Evolutionary conservation across 92 coral and sea anemone genomes (phyloP).

Genomic region (Epizoanthus illoricatus): DNA sequence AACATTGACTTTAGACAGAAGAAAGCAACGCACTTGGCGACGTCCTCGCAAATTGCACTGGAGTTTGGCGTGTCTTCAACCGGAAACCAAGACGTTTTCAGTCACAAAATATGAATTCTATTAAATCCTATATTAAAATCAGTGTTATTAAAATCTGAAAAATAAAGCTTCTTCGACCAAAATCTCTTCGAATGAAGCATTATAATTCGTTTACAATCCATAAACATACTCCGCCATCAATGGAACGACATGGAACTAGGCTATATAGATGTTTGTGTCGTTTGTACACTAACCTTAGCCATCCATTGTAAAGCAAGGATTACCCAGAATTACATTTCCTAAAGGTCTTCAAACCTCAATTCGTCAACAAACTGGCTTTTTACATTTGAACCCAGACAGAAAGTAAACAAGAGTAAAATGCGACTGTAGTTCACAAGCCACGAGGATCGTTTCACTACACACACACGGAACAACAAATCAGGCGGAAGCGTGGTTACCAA

Average conservation of each 20-base stretch:
- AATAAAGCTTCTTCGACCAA: background rate
- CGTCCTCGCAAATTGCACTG: background rate
- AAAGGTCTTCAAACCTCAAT: background rate
- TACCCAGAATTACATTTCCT: conserved; percentile 25
- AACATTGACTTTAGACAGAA: conserved; percentile 23
- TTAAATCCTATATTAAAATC: background rate
- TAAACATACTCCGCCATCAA: too few relatives aligned
- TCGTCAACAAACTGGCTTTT: background rate
- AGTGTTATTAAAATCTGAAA: background rate
- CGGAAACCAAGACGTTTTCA: conserved; percentile 2
- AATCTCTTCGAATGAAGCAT: background rate
- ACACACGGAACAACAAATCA: conserved; percentile 50
- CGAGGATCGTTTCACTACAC: conserved; percentile 36
- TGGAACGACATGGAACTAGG: conserved; percentile 4
- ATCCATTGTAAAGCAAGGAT: conserved; percentile 14
- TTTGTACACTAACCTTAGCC: conserved; percentile 10
- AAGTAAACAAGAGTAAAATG: background rate
- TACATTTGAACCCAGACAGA: conserved; percentile 21
- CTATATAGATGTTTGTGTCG: background rate
- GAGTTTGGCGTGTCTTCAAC: background rate
- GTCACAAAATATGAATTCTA: background rate
- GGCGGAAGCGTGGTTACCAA: conserved; percentile 55
- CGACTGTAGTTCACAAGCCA: conserved; percentile 22
- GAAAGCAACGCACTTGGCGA: conserved; percentile 15
- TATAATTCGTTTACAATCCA: background rate